Percentiles rank a stretch among this genome's conserved stretches.
Evolutionary conservation across 2,888 invertebrate species (phyloP).

Genomic region (Cheilosia vulpina): DNA sequence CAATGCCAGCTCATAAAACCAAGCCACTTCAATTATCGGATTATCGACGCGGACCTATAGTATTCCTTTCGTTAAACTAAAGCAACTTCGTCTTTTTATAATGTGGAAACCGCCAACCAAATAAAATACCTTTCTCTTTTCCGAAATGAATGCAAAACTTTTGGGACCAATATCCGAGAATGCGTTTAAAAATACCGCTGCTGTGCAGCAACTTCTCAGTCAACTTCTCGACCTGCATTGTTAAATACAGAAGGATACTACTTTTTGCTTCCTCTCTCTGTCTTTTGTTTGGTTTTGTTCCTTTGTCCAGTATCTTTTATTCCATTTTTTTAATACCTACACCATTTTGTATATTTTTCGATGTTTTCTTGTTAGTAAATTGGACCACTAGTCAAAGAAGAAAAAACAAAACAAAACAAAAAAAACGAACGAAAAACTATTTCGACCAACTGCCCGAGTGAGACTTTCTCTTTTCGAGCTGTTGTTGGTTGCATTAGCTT

Average conservation of each 20-base stretch:
- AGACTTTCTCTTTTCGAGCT: neutral
- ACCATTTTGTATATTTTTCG: neutral
- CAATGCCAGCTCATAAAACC: slow-evolving; percentile 13
- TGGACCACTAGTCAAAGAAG: slow-evolving; percentile 33
- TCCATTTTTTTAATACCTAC: neutral
- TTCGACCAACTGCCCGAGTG: slow-evolving; percentile 8
- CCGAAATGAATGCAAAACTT: slow-evolving; percentile 35
- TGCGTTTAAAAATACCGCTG: slow-evolving; percentile 21
- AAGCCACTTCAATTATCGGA: slow-evolving; percentile 47
- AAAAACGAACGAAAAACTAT: slow-evolving; percentile 1
- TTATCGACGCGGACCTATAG: slow-evolving; percentile 36
- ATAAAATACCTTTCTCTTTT: slow-evolving; percentile 14
- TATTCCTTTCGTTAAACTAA: neutral
- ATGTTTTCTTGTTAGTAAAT: slow-evolving; percentile 19
- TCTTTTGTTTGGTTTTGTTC: slow-evolving; percentile 4
- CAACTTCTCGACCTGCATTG: slow-evolving; percentile 65
- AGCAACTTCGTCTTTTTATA: slow-evolving; percentile 17
- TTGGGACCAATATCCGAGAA: slow-evolving; percentile 21
- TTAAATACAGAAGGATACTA: slow-evolving; percentile 46
- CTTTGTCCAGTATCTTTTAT: slow-evolving; percentile 27
- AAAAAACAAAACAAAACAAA: neutral
- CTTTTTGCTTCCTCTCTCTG: neutral
- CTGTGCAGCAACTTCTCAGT: slow-evolving; percentile 14
- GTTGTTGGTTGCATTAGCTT: slow-evolving; percentile 27
- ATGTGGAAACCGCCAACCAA: slow-evolving; percentile 20